A percentile compares a stretch with the other conserved stretches of the same genome.
Conservation (phyloP, 2,888 invertebrate species). For the Crioceris asparagi region DNA sequence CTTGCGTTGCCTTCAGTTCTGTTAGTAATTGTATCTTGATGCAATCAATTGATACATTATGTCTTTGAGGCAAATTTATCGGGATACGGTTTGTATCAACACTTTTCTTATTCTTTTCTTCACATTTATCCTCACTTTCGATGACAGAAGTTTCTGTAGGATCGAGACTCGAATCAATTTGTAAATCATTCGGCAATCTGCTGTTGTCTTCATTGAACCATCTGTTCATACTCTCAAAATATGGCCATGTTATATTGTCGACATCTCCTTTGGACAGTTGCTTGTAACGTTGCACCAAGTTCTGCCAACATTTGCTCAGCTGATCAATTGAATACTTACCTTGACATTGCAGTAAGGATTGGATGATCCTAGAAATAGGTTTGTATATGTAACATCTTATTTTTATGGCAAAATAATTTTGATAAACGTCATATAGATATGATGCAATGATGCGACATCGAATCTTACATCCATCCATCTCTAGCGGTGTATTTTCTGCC, state of each 20-base stretch:
- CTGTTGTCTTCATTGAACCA: constrained; percentile 19
- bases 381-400: too few species aligned
- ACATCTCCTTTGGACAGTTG: constrained; percentile 19
- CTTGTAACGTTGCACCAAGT: constrained; percentile 23
- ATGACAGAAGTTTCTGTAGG: constrained; percentile 3
- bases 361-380: constrained; percentile 22
- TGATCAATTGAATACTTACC: constrained; percentile 23
- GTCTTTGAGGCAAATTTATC: constrained; percentile 1
- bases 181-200: too few species aligned
- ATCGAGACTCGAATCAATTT: too few species aligned
- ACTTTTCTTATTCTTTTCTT: constrained; percentile 7
- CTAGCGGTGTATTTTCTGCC: constrained; percentile 25
- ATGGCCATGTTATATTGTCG: constrained; percentile 23
- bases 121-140: constrained; percentile 13
- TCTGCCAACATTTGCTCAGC: constrained; percentile 26
- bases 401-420: too few species aligned
- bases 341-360: constrained; percentile 22
- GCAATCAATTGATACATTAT: constrained; percentile 15
- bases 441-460: too few species aligned
- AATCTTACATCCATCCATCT: constrained; percentile 27
- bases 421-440: too few species aligned
- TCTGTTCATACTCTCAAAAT: constrained; percentile 23
- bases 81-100: constrained; percentile 2
- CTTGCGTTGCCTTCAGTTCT: constrained; percentile 16
- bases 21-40: constrained; percentile 17